These are phyloP conservation scores for Falcunculus frontatus DNA, from an alignment of 2,113 vertebrate species.

Conservation along the genomic window DNA sequence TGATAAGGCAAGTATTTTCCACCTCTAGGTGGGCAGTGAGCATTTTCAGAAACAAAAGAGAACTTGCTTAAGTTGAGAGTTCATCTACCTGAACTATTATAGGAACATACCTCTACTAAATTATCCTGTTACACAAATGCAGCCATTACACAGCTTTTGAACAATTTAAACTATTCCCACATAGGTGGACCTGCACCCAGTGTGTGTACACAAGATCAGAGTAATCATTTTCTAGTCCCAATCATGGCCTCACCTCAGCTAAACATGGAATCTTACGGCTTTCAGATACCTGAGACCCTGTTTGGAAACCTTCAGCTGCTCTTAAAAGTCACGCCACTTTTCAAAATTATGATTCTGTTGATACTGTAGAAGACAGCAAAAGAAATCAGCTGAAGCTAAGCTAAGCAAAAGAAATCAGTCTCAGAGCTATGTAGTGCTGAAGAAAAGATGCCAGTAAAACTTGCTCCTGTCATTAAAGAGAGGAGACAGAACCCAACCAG, in stretches of 20 bases:
- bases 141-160: neutral
- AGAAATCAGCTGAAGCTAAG: neutral
- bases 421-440: neutral
- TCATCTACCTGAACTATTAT: neutral
- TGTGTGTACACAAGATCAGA: neutral
- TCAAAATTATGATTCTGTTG: neutral
- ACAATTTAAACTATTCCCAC: neutral
- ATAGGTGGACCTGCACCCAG: neutral
- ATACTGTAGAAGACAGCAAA: neutral
- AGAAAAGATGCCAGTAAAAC: neutral
- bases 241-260: neutral
- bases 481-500: neutral
- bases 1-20: neutral
- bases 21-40: neutral
- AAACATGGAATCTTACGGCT: neutral
- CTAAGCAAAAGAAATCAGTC: too few relatives aligned
- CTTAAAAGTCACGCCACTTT: neutral
- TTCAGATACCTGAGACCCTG: neutral
- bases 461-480: neutral
- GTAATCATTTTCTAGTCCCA: neutral
- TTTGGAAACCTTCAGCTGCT: neutral
- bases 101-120: neutral
- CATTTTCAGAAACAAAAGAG: neutral
- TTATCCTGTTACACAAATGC: neutral
- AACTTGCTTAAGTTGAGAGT: neutral